Conservation (phyloP, 1,140 invertebrate species). For the Drosophila pseudoananassae region DNA sequence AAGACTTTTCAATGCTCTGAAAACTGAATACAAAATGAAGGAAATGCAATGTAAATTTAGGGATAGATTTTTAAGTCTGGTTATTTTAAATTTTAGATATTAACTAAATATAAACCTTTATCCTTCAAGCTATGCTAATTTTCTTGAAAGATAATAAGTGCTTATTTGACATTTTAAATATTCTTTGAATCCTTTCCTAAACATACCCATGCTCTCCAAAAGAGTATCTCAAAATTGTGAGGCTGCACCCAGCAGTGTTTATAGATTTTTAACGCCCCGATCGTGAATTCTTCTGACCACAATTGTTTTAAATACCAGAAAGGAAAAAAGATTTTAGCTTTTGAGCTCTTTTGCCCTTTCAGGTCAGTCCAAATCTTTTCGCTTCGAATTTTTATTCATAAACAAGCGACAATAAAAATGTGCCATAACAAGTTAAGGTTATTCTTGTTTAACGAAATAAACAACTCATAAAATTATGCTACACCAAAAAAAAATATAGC, state of each 20-base stretch:
- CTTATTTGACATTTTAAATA: too few species aligned
- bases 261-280: constrained; percentile 69
- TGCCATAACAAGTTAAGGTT: constrained; percentile 60
- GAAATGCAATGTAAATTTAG: too few species aligned
- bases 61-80: too few species aligned
- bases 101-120: too few species aligned
- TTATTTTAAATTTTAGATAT: too few species aligned
- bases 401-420: constrained; percentile 67
- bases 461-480: constrained; percentile 75
- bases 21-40: too few species aligned
- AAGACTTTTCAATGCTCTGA: too few species aligned
- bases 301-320: constrained; percentile 50
- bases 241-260: constrained; percentile 38
- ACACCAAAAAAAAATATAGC: constrained; percentile 24
- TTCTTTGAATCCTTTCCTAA: too few species aligned
- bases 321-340: constrained; percentile 6
- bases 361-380: background rate
- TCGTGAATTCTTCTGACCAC: constrained; percentile 58
- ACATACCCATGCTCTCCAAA: too few species aligned
- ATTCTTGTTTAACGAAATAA: constrained; percentile 77
- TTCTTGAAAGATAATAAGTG: too few species aligned
- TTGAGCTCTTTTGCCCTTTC: constrained; percentile 6
- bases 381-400: constrained; percentile 50
- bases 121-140: too few species aligned
- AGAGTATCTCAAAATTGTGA: constrained; percentile 14